Conservation (phyloP, 2,888 invertebrate genomes). For the Thymelicus lineola region DNA sequence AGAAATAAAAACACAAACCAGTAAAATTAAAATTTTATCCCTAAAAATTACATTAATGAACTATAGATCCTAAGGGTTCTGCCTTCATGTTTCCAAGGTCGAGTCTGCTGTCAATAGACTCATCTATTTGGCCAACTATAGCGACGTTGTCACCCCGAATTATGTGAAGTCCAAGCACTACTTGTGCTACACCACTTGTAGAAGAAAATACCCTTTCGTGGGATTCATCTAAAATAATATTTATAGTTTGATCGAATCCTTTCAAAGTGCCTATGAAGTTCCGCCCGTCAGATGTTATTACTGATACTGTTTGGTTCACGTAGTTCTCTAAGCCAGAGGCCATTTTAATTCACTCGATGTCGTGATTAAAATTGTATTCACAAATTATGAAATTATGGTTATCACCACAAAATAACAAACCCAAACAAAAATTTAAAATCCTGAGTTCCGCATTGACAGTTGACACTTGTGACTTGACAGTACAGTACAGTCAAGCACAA, state of each 20-base stretch:
- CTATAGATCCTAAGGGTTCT: conserved; percentile 92
- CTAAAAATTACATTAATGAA: conserved; percentile 81
- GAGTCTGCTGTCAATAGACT: conserved; percentile 91
- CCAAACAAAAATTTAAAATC: too few species aligned
- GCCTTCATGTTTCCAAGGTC: conserved; percentile 93
- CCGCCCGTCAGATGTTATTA: conserved; percentile 98
- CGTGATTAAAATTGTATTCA: neutral
- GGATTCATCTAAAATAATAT: conserved; percentile 98
- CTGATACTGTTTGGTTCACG: conserved; percentile 96
- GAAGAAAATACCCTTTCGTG: conserved; percentile 99
- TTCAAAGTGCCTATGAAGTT: conserved; percentile 98
- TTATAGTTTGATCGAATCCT: conserved; percentile 99
- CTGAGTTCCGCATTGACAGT: too few species aligned
- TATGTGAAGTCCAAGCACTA: conserved; percentile 98
- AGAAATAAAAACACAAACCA: conserved; percentile 26
- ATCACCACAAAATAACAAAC: neutral
- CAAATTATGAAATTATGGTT: too few species aligned
- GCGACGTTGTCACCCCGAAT: conserved; percentile 99
- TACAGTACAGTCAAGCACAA: too few species aligned
- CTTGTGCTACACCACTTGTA: conserved; percentile 92
- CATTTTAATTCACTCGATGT: conserved; percentile 75
- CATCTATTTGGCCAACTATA: conserved; percentile 93
- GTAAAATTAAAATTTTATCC: conserved; percentile 40
- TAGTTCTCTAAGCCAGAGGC: conserved; percentile 94
- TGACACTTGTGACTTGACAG: too few species aligned